These are phyloP conservation scores for Pangasius djambal DNA, from an alignment of 2,797 vertebrate genomes.

Conservation along the genomic window DNA sequence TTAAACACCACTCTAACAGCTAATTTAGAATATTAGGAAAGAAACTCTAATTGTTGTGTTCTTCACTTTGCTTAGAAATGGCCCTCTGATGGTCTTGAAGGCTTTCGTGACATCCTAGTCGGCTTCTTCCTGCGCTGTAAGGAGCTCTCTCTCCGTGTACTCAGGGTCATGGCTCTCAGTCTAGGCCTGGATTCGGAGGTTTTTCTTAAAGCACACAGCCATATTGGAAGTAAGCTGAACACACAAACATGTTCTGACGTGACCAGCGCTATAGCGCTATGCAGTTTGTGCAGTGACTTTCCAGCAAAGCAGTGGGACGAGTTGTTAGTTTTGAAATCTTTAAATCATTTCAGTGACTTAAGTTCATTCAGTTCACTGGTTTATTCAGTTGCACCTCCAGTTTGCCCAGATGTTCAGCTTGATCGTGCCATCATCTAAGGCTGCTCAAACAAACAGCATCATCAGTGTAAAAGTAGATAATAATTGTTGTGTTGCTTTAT, in stretches of 20 bases:
- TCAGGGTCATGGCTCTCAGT: slow-evolving; percentile 71
- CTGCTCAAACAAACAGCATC: neutral
- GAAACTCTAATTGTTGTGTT: neutral
- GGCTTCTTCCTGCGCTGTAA: slow-evolving; percentile 71
- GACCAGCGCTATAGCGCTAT: neutral
- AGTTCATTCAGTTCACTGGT: neutral
- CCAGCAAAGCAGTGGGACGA: neutral
- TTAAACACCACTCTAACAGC: neutral
- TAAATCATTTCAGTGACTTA: neutral
- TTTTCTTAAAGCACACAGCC: slow-evolving; percentile 67
- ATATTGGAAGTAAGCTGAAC: slow-evolving; percentile 69
- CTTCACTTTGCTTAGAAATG: slow-evolving; percentile 63
- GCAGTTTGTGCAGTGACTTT: neutral
- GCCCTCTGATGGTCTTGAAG: slow-evolving; percentile 60
- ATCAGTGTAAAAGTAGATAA: neutral
- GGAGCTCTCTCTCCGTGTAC: slow-evolving; percentile 70
- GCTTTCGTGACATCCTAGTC: slow-evolving; percentile 62
- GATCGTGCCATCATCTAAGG: neutral
- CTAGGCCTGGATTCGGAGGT: slow-evolving; percentile 68
- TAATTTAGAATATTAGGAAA: neutral
- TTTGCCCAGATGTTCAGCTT: neutral
- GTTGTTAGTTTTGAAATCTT: neutral
- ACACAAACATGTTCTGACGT: neutral
- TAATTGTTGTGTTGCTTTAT: neutral
- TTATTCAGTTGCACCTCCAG: neutral